Conservation (phyloP, 1,140 invertebrate species). For the Holcopasites calliopsidis region DNA sequence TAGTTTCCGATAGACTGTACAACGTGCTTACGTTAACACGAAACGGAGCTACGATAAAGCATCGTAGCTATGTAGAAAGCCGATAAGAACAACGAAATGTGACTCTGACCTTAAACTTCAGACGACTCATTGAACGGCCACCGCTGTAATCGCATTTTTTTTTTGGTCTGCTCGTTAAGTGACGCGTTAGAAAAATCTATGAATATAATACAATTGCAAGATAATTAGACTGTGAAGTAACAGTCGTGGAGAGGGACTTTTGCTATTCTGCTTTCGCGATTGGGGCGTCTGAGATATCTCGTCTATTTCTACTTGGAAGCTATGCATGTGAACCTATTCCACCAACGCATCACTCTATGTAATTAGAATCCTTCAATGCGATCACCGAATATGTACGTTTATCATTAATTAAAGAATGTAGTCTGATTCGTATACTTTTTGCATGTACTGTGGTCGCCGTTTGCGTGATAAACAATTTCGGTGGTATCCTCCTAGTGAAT, state of each 20-base stretch:
- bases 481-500: background rate
- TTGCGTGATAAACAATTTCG: background rate
- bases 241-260: too few relatives aligned
- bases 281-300: constrained; percentile 12
- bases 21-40: constrained; percentile 12
- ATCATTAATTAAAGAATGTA: too few relatives aligned
- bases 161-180: background rate
- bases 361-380: background rate
- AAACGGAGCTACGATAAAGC: constrained; percentile 24
- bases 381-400: too few relatives aligned
- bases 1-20: background rate
- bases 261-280: too few relatives aligned
- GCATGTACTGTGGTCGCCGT: too few relatives aligned
- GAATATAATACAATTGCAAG: too few relatives aligned
- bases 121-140: background rate
- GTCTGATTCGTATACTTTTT: too few relatives aligned
- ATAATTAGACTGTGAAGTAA: too few relatives aligned
- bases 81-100: constrained; percentile 46
- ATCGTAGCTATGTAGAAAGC: constrained; percentile 24
- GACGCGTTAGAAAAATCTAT: background rate
- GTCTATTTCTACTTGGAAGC: constrained; percentile 23
- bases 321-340: too few relatives aligned
- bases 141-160: too few relatives aligned
- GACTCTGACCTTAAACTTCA: constrained; percentile 64
- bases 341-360: too few relatives aligned